Evolutionary conservation across 2,888 invertebrate genomes (phyloP), one percentile per base, ranked within the genome.

Genomic region (Acronicta aceris): DNA sequence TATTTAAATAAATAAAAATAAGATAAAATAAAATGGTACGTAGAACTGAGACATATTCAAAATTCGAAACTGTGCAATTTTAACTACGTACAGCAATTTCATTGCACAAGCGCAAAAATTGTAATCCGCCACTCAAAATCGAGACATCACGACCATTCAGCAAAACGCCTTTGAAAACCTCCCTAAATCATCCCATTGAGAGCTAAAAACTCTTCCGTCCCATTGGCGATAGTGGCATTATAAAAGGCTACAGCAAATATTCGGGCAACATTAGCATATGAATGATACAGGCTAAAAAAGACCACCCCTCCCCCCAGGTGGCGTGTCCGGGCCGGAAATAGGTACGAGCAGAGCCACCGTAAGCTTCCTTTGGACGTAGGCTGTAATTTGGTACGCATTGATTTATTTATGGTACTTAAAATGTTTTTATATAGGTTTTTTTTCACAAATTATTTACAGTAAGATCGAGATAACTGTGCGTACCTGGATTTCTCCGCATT

Each of bases 241-340:
- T 74, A 53, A 77, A 76, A 72, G 71, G 72, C 73, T 71, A 65
- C 45, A 71, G 82, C 77, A 83, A 86, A 87, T 86, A 87, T 89
- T 87, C 88, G 68, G 80, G 59, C 65, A 58, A 76, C 83, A 93
- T 93, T 92, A 92, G 82, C 93, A 93, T 93, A 92, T 93, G 92
- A 93, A 93, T 92, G 91, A 86, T 86, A 81, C 83, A 73, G 82
- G 75, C 81, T 88, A 88, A 91, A 92, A 92, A 90, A 86, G 79
- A 79, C 54, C 59, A 7, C 13, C 21, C 25, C 30, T 48, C 40
- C 74, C 85, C 88, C 82, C 88, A 91, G 90, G 91, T 90, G 89
- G 88, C 81, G 79, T 74, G 82, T 83, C 82, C 86, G 83, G 80
- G 63, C 66, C 86, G 90, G 91, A 92, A 89, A 90, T 91, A 89